Percentiles rank a stretch among this genome's conserved stretches.
These are phyloP conservation scores for Tortrix viridana DNA, from an alignment of 2,888 invertebrate species.

Conservation along the genomic window DNA sequence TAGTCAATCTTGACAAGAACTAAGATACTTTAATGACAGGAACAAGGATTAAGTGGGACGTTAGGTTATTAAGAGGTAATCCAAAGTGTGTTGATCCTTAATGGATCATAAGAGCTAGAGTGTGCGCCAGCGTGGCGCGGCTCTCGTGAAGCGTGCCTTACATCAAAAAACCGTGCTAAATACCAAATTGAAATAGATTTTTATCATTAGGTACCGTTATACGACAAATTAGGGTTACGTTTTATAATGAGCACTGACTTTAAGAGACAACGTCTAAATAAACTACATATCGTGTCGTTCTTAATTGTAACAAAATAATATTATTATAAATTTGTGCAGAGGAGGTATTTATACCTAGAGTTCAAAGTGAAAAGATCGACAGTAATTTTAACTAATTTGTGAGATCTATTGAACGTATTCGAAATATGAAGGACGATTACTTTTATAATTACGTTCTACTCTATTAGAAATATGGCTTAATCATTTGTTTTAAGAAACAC, in stretches of 20 bases:
- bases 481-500: constrained; percentile 24
- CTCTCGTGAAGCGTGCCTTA: constrained; percentile 10
- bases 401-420: constrained; percentile 27
- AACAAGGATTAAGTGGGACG: constrained; percentile 15
- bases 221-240: constrained; percentile 26
- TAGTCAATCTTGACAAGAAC: constrained; percentile 12
- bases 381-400: constrained; percentile 24
- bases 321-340: constrained; percentile 37
- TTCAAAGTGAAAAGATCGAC: constrained; percentile 32
- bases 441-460: constrained; percentile 35
- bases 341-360: constrained; percentile 29
- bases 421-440: constrained; percentile 28
- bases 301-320: constrained; percentile 33
- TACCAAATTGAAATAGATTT: constrained; percentile 31
- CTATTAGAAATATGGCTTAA: constrained; percentile 25
- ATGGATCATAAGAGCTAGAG: constrained; percentile 2
- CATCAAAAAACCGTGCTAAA: constrained; percentile 30
- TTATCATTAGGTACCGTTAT: constrained; percentile 33
- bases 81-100: neutral
- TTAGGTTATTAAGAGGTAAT: constrained; percentile 1
- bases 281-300: constrained; percentile 32
- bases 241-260: constrained; percentile 32
- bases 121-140: constrained; percentile 7
- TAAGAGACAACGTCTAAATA: constrained; percentile 29
- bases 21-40: constrained; percentile 1